Evolutionary conservation across 2,797 vertebrate species (phyloP), one percentile per base, ranked within the genome.

Genomic region (Alfaro cultratus): DNA sequence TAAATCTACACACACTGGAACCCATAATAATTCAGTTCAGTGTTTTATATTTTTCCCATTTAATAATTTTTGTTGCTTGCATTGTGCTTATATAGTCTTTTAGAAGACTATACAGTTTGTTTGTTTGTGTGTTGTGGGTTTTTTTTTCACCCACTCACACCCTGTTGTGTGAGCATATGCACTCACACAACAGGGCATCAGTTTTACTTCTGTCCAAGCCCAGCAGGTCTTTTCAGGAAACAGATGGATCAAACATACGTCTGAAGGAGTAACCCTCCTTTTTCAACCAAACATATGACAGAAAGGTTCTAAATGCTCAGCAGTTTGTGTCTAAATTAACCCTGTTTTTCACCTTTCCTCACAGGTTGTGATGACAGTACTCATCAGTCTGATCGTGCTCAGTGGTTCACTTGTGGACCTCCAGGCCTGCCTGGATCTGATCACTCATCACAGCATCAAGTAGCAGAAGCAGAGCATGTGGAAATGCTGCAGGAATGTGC

Each of bases 151-250:
- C 55, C 4, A 75, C 57, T 26, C 31, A 16, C 45, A 41, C 26
- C 62, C 43, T 49, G 51, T 49, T 60, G 3, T 43, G 36, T 55
- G 74, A 46, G 71, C 73, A 41, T 78, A 70, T 13, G 1, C 57
- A 21, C 18, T 70, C 8, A 18, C 11, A n/a, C 15, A 53, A 77
- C 41, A 34, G 68, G 79, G 53, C 70, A 81, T 16, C n/a, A 12
- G 36, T 76, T 75, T 71, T 4, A 31, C 36, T 11, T 2, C 13
- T 16, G n/a, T 73, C 88, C 88, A 89, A 79, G 76, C 89, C 47
- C 89, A 91, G 90, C 90, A 81, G 85, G 87, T 78, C 15, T 43
- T 31, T 43, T 77, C 82, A 86, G 80, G 83, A 90, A 87, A 90
- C 88, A 93, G 90, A 87, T 31, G 80, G 86, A 45, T 79, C 67